Conservation (phyloP, 1,140 invertebrate genomes). For the Cydia amplana region DNA sequence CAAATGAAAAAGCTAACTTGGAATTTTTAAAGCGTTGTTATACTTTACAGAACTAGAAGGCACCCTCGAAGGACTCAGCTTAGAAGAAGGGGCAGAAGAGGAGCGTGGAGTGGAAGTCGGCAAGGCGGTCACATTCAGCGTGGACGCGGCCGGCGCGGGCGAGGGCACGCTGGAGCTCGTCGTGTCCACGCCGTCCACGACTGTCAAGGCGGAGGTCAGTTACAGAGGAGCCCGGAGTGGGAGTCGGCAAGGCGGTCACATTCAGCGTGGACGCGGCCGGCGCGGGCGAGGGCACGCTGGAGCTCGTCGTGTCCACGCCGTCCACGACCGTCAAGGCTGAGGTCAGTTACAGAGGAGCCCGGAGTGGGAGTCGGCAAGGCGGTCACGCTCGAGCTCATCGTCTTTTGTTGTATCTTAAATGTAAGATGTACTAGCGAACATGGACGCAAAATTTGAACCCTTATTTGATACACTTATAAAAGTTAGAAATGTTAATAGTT, state of each 20-base stretch:
- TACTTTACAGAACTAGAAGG: constrained; percentile 71
- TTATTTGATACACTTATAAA: too few relatives aligned
- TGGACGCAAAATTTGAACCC: too few relatives aligned
- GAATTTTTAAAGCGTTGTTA: neutral
- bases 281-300: constrained; percentile 96
- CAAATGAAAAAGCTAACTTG: neutral
- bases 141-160: constrained; percentile 97
- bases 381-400: too few relatives aligned
- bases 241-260: too few relatives aligned
- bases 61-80: constrained; percentile 76
- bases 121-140: constrained; percentile 93
- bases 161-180: constrained; percentile 97
- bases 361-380: neutral
- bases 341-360: constrained; percentile 46
- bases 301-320: constrained; percentile 95
- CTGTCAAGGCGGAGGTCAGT: constrained; percentile 88
- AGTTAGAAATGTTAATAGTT: too few relatives aligned
- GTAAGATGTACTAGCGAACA: too few relatives aligned
- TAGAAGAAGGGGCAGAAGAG: constrained; percentile 80
- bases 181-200: constrained; percentile 93
- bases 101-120: constrained; percentile 82
- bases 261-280: constrained; percentile 88
- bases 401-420: too few relatives aligned
- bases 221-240: neutral
- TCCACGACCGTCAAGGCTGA: constrained; percentile 93